phyloP scores from a whole-genome alignment of 2,888 invertebrate species.

The Cheilosia soror region DNA sequence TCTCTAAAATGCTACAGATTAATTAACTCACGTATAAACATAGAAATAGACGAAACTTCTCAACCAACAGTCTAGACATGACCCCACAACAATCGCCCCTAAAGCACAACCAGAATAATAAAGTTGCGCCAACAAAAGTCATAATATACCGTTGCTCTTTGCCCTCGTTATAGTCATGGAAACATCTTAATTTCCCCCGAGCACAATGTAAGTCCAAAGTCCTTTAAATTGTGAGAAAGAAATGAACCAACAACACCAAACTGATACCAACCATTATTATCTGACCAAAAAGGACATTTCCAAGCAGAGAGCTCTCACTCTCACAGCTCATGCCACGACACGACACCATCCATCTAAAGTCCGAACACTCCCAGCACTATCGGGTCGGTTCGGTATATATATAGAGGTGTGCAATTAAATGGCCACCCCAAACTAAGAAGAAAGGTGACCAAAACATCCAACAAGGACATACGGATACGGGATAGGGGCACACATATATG shows the following conservation, averaged over 20 bases:
- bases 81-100: slow-evolving; percentile 3
- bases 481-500: slow-evolving; percentile 13
- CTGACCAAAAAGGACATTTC: slow-evolving; percentile 40
- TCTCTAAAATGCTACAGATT: slow-evolving; percentile 49
- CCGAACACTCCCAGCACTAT: too few relatives aligned
- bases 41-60: slow-evolving; percentile 1
- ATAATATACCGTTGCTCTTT: background rate
- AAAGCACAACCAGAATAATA: background rate
- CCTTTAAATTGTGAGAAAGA: slow-evolving; percentile 48
- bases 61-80: slow-evolving; percentile 39
- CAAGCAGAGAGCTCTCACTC: slow-evolving; percentile 24
- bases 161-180: slow-evolving; percentile 13
- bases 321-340: slow-evolving; percentile 23
- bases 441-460: slow-evolving; percentile 40
- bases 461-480: slow-evolving; percentile 58
- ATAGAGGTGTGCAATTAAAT: slow-evolving; percentile 59
- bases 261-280: slow-evolving; percentile 52
- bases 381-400: background rate
- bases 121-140: background rate
- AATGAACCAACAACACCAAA: slow-evolving; percentile 21
- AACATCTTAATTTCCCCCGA: slow-evolving; percentile 60
- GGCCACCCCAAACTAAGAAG: slow-evolving; percentile 35
- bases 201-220: slow-evolving; percentile 45
- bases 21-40: slow-evolving; percentile 53
- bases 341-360: slow-evolving; percentile 1